A percentile compares a stretch with the other conserved stretches of the same genome.
Evolutionary conservation across 92 coral and sea anemone genomes (phyloP).

Genomic region (Siderastrea siderea): DNA sequence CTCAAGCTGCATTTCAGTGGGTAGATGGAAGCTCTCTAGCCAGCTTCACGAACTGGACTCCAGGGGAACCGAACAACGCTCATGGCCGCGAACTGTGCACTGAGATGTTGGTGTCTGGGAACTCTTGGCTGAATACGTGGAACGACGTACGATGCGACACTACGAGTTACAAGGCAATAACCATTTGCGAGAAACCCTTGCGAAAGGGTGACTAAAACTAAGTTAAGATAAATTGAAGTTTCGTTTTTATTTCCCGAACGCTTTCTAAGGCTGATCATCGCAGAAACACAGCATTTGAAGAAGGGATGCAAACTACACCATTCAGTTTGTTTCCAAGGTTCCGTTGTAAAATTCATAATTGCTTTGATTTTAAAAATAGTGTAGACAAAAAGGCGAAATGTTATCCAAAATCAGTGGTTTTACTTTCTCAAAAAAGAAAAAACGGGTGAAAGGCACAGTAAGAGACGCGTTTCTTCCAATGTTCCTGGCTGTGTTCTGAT

Average conservation of each 20-base stretch:
- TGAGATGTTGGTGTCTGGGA: conserved; percentile 19
- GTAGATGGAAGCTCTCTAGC: conserved; percentile 13
- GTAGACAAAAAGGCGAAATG: no score
- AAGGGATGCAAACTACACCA: no score
- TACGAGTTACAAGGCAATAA: background rate
- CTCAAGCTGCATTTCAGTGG: conserved; percentile 14
- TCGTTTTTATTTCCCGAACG: background rate
- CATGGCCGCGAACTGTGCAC: conserved; percentile 13
- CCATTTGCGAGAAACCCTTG: conserved; percentile 36
- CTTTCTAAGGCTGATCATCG: background rate
- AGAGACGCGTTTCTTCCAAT: no score
- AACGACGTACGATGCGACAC: conserved; percentile 11
- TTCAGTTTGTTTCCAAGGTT: no score
- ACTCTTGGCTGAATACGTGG: conserved; percentile 2
- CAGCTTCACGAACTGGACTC: conserved; percentile 27
- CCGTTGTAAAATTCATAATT: no score
- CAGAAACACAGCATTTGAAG: no score
- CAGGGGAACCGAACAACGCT: conserved; percentile 32
- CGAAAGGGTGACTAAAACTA: conserved; percentile 2
- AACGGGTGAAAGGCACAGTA: no score
- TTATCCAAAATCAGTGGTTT: no score
- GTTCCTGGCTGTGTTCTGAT: no score
- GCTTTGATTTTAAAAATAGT: no score
- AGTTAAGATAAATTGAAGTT: background rate
- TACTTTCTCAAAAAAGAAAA: no score